A percentile compares a stretch with the other conserved stretches of the same genome.
These are phyloP conservation scores for Tinea pellionella DNA, from an alignment of 2,888 invertebrate genomes.

Conservation along the genomic window DNA sequence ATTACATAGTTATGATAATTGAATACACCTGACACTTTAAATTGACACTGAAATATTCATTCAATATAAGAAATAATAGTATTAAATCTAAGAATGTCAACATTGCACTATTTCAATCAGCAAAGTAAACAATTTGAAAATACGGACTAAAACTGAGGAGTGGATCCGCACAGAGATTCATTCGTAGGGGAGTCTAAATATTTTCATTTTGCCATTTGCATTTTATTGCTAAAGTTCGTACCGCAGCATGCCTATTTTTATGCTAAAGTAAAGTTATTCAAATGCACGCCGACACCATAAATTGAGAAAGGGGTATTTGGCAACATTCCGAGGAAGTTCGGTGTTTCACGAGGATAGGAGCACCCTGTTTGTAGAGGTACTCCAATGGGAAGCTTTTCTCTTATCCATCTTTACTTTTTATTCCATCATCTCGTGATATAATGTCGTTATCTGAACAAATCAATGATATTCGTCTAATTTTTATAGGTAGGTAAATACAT, in stretches of 20 bases:
- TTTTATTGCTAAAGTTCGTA: slow-evolving; percentile 65
- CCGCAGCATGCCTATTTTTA: slow-evolving; percentile 62
- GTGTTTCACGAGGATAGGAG: slow-evolving; percentile 10
- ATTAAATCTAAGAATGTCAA: too few relatives aligned
- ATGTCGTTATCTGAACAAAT: too few relatives aligned
- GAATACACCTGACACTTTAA: too few relatives aligned
- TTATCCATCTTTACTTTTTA: background rate
- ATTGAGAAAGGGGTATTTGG: slow-evolving; percentile 52
- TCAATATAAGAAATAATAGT: too few relatives aligned
- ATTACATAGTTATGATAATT: too few relatives aligned
- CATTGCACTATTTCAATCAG: background rate
- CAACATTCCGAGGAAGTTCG: slow-evolving; percentile 13
- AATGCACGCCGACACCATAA: slow-evolving; percentile 60
- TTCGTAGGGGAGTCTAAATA: slow-evolving; percentile 9
- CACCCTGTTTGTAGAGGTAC: slow-evolving; percentile 8
- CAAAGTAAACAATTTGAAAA: background rate
- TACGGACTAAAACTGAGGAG: background rate
- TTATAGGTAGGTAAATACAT: too few relatives aligned
- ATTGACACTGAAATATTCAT: background rate
- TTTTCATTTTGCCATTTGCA: slow-evolving; percentile 44
- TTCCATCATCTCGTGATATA: background rate
- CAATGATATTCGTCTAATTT: too few relatives aligned
- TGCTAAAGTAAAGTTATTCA: slow-evolving; percentile 57
- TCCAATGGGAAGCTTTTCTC: background rate
- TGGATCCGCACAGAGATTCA: background rate